Evolutionary conservation across 2,888 invertebrate genomes (phyloP).

Genomic region (Allygus modestus): DNA sequence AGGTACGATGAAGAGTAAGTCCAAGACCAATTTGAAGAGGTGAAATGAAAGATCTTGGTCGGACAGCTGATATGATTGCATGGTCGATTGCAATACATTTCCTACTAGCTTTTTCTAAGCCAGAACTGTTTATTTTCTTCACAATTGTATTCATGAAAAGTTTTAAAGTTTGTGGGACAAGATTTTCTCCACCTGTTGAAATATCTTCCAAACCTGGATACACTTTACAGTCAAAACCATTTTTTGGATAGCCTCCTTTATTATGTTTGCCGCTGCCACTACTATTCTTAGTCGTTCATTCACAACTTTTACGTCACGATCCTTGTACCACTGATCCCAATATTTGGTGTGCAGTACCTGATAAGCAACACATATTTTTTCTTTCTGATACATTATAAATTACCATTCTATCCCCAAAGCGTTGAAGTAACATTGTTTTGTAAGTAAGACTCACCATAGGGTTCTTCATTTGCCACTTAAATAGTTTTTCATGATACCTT

Average conservation of each 20-base stretch:
- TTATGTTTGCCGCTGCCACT: too few species aligned
- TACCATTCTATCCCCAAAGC: too few species aligned
- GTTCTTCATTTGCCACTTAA: too few species aligned
- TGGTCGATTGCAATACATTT: constrained; percentile 4
- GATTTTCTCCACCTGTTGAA: constrained; percentile 67
- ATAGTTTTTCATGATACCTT: too few species aligned
- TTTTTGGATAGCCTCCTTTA: constrained; percentile 71
- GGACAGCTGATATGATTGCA: constrained; percentile 12
- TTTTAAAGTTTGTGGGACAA: constrained; percentile 19
- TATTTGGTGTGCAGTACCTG: too few species aligned
- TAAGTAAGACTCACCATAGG: too few species aligned
- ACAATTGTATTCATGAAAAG: background rate
- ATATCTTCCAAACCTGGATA: constrained; percentile 70
- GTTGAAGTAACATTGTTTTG: too few species aligned
- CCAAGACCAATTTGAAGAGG: constrained; percentile 70
- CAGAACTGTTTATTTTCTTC: background rate
- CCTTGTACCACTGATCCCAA: too few species aligned
- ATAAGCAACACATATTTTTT: too few species aligned
- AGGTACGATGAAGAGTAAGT: constrained; percentile 70
- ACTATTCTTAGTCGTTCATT: too few species aligned
- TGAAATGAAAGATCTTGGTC: constrained; percentile 71
- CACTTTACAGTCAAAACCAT: constrained; percentile 69
- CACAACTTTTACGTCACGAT: too few species aligned
- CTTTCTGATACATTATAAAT: too few species aligned
- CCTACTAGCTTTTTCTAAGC: background rate